Base-by-base conservation (phyloP, 2,113 vertebrate species). In the Baryphthengus martii region DNA sequence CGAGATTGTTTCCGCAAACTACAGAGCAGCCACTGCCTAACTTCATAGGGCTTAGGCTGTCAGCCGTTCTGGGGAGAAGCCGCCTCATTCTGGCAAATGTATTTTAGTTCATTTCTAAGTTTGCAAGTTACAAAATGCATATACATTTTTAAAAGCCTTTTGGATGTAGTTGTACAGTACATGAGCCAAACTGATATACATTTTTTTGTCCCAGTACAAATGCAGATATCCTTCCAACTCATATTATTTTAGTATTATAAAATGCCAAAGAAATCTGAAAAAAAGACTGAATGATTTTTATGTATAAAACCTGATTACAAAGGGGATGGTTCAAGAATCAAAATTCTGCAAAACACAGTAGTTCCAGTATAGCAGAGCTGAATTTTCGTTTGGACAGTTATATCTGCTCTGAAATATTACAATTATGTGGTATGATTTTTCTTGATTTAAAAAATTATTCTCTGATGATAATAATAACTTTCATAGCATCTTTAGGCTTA, bases 321-420 rank as follows among this genome's bases (percentile, higher is more conserved):
- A 3, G 0, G 16, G 11, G 3, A 13, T 0, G 1, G 17, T 31
- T 63, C 17, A 50, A 18, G 33, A 83, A 47, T 47, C 23, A 61
- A 25, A 68, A n/a, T 79, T 88, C 21, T 76, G 29, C 42, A 25
- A 65, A 85, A 78, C 7, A 7, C 29, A 14, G 9, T 42, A 29
- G 8, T 81, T 85, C 39, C 3, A 8, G 10, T 71, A 14, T 33
- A 82, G 50, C 25, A 87, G 35, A 74, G 29, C 7, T 62, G 7
- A 12, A 80, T 56, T 77, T 79, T 73, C 62, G 12, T 7, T 5
- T 19, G 29, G 25, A 25, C 26, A 45, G 9, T 65, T 63, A 7
- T 8, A 52, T 58, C 73, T 87, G 47, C 24, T 78, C 44, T 63
- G 24, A 65, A 85, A 58, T 26, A 11, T 75, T 82, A 68, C 1